Conservation (phyloP, 2,113 vertebrate genomes). For the Ammodytes dubius region DNA sequence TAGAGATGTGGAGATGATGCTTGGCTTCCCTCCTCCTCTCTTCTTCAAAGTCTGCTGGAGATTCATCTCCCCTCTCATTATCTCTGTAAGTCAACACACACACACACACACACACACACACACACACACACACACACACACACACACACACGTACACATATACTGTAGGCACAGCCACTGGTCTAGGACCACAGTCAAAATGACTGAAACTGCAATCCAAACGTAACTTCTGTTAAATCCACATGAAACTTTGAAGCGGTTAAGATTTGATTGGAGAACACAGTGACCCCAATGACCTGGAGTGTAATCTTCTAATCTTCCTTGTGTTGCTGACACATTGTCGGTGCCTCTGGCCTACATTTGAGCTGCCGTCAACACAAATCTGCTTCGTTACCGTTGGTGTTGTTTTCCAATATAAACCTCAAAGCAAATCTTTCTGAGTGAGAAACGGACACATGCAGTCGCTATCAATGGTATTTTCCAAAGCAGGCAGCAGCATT, state of each 20-base stretch:
- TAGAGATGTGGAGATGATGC: slow-evolving; percentile 99
- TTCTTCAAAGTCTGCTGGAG: slow-evolving; percentile 99
- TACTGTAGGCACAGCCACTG: not conserved
- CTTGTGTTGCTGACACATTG: slow-evolving; percentile 41
- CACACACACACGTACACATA: slow-evolving; percentile 16
- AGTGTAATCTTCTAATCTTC: slow-evolving; percentile 33
- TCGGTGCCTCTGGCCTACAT: slow-evolving; percentile 65
- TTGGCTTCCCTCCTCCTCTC: slow-evolving; percentile 95
- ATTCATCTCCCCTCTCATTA: slow-evolving; percentile 95
- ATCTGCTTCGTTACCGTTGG: slow-evolving; percentile 53
- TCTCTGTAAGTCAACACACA: slow-evolving; percentile 88
- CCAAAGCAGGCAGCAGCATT: slow-evolving; percentile 57
- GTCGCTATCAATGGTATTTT: slow-evolving; percentile 63
- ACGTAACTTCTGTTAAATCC: not conserved
- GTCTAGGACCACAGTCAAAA: not conserved
- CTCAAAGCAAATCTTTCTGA: slow-evolving; percentile 66
- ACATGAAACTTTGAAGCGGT: not conserved
- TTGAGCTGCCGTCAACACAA: slow-evolving; percentile 50
- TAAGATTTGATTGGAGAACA: not conserved
- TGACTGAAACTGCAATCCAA: not conserved
- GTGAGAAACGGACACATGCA: slow-evolving; percentile 61
- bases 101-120: slow-evolving; percentile 17
- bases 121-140: not conserved
- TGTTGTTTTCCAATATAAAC: slow-evolving; percentile 55
- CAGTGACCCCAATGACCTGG: not conserved